A percentile compares a stretch with the other conserved stretches of the same genome.
Evolutionary conservation across 92 coral and sea anemone species (phyloP).

Genomic region (Epizoanthus rinbou): DNA sequence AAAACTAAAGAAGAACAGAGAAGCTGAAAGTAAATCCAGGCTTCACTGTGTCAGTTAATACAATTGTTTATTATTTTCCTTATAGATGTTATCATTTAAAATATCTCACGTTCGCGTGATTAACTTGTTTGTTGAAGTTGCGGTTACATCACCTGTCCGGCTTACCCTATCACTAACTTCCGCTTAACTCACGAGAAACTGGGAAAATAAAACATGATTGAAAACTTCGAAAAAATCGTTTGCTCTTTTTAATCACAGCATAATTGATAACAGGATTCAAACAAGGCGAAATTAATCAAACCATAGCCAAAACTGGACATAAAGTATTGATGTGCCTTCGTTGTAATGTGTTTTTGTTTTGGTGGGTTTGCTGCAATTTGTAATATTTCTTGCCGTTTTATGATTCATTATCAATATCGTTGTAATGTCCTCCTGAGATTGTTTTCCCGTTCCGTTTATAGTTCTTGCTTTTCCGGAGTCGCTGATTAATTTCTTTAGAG

Average conservation of each 20-base stretch:
- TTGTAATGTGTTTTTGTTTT: conserved; percentile 4
- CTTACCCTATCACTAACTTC: conserved; percentile 2
- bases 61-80: not conserved
- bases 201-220: not conserved
- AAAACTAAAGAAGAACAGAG: not conserved
- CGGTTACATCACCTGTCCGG: not conserved
- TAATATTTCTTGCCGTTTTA: not conserved
- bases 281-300: conserved; percentile 16
- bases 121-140: conserved; percentile 14
- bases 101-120: not conserved
- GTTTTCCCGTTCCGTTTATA: not conserved
- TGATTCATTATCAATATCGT: not conserved
- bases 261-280: conserved; percentile 3
- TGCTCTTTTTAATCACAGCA: conserved; percentile 26
- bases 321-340: not conserved
- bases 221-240: not conserved
- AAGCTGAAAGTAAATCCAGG: too few species aligned
- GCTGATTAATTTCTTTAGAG: conserved; percentile 11
- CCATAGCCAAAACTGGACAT: not conserved
- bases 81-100: conserved; percentile 8
- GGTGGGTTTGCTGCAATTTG: not conserved
- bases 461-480: not conserved
- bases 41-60: not conserved
- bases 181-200: conserved; percentile 38
- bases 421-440: not conserved